These are phyloP conservation scores for Trematocara caparti DNA, from an alignment of 2,797 vertebrate species.

Conservation along the genomic window DNA sequence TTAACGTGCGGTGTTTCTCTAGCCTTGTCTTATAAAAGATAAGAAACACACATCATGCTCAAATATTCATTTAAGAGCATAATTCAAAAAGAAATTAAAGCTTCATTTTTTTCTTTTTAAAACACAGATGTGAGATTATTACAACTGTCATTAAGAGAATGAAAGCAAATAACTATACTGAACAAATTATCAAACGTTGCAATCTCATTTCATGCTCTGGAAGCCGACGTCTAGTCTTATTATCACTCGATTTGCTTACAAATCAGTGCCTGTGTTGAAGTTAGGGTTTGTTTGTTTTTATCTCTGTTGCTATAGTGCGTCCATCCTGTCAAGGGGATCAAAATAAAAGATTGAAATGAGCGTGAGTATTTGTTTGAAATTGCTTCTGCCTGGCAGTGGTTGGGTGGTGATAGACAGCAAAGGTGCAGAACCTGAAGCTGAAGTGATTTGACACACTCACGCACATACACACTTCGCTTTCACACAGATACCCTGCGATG, in stretches of 20 bases:
- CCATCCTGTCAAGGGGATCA: neutral
- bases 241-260: neutral
- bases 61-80: neutral
- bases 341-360: constrained; percentile 18
- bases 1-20: neutral
- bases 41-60: neutral
- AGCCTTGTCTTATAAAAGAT: neutral
- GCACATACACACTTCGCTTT: constrained; percentile 8
- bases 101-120: neutral
- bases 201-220: neutral
- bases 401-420: constrained; percentile 32
- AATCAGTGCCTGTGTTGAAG: neutral
- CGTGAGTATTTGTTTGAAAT: constrained; percentile 10
- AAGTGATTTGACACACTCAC: constrained; percentile 32
- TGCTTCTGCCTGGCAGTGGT: constrained; percentile 22
- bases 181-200: neutral
- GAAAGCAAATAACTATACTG: neutral
- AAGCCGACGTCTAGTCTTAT: neutral
- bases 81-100: neutral
- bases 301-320: neutral
- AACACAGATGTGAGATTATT: neutral
- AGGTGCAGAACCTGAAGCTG: constrained; percentile 55
- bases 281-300: neutral
- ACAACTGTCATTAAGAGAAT: neutral
- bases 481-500: constrained; percentile 63